Conservation (phyloP, 2,888 invertebrate genomes). For the Corbicula japonica region DNA sequence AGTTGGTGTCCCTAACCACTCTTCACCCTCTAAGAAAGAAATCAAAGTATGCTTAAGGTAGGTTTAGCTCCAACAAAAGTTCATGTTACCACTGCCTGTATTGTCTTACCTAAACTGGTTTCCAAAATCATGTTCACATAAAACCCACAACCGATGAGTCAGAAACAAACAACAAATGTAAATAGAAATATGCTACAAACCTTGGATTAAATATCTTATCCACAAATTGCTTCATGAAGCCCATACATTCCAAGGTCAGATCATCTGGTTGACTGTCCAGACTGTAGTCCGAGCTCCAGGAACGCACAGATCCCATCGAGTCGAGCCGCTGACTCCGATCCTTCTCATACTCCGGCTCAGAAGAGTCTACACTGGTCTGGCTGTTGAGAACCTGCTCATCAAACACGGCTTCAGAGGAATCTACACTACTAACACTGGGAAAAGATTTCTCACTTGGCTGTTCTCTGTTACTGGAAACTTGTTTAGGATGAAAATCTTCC, state of each 20-base stretch:
- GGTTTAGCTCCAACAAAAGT: no score
- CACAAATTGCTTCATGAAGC: conserved; percentile 91
- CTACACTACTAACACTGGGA: conserved; percentile 75
- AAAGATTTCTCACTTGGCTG: conserved; percentile 57
- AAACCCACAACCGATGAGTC: not conserved
- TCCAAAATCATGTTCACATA: no score
- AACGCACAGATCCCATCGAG: conserved; percentile 81
- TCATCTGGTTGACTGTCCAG: conserved; percentile 87
- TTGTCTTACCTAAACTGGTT: no score
- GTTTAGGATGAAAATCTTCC: conserved; percentile 64
- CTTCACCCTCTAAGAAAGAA: no score
- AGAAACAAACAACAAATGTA: not conserved
- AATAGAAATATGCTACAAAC: conserved; percentile 73
- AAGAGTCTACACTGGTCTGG: conserved; percentile 79
- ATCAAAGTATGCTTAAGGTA: no score
- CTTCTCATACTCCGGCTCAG: conserved; percentile 80
- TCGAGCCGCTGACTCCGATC: conserved; percentile 71
- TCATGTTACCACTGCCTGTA: no score
- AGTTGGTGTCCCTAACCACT: no score
- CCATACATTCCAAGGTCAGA: conserved; percentile 88
- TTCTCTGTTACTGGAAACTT: conserved; percentile 33
- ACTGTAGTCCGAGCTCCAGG: conserved; percentile 82
- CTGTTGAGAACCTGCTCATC: conserved; percentile 50
- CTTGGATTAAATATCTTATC: conserved; percentile 89
- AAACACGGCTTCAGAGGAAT: conserved; percentile 69